Evolutionary conservation across 2,113 vertebrate species (phyloP), one percentile per base, ranked within the genome.

Genomic region (Elgaria multicarinata): DNA sequence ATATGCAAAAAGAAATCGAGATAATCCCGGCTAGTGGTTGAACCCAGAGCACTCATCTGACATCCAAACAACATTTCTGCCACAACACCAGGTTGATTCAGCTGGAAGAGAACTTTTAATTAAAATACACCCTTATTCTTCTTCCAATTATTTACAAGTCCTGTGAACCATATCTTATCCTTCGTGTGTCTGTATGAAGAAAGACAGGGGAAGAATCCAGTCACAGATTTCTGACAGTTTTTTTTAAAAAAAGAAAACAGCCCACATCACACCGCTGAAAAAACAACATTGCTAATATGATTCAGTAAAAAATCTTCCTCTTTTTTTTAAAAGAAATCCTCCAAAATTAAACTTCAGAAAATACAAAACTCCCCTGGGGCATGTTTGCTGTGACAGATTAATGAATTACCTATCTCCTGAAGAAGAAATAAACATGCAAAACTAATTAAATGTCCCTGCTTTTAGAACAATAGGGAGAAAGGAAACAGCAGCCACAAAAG

Each of bases 341-440:
- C 7, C 87, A 86, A 87, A 77, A 91, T 81, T 42, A 93, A 91
- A 90, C 22, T 87, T 88, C 2, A 78, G 42, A 74, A 83, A 89
- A 71, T 36, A 66, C 12, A 71, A 62, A 42, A 46, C 22, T 90
- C 26, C 72, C 91, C 85, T 69, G 82, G 33, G 84, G 64, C 67
- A 90, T 8, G 33, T 72, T 92, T 93, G 64, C 67, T 92, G 14
- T 80, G 86, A 90, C 85, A 94, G 92, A 92, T 90, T 92, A 94
- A 92, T 90, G 87, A 92, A 93, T 89, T 93, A 93, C 33, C 86
- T 79, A 13, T 76, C 87, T 95, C 79, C 55, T 44, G 62, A 74
- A 92, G 91, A 94, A 77, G 39, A 94, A 94, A 94, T 39, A 96
- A 95, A 94, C 79, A 92, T 39, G 16, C 86, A 91, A 91, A 94